Evolutionary conservation across 2,113 vertebrate genomes (phyloP), one percentile per base, ranked within the genome.

Genomic region (Ardeotis arabs): DNA sequence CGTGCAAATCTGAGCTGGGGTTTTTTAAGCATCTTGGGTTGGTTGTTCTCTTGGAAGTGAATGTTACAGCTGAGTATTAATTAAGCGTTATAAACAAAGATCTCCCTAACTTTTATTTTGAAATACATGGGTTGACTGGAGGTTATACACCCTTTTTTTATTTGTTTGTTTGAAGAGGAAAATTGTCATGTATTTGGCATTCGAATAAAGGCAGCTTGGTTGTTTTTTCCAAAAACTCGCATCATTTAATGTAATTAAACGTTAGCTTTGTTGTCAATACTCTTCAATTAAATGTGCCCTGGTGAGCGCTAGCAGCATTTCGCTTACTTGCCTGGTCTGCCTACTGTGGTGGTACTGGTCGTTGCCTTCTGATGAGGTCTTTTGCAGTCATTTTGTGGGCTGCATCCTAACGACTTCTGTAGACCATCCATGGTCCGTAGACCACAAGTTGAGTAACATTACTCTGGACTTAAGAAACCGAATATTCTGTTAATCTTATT

Each of bases 401-500:
- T 89, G 7, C 62, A 10, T 94, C 67, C 76, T 89, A 79, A 97
- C 33, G 66, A 89, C 39, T 75, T 49, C 74, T 73, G 19, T 41
- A 60, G 84, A 64, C 74, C 66, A 68, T 93, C 82, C 86, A 10
- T 67, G 55, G 33, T 78, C 62, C 0, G 14, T 63, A 92, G 86
- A 95, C 94, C 95, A 69, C 93, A 91, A 82, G 58, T 91, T 93
- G 91, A 87, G 94, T 93, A 96, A 96, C 44, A 4, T 84, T 47
- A 52, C 87, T 91, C 14, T 94, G 35, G 69, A 22, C 12, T 95
- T 75, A 63, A 80, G 95, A 95, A 95, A 95, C 35, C 10, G 19
- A 58, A 53, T 67, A 39, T 70, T 86, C 92, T 90, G 85, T 94
- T 96, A 75, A 70, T 67, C 45, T 81, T 53, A 81, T 78, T 95